Evolutionary conservation across 1,140 invertebrate species (phyloP).

Genomic region (Papilio glaucus): DNA sequence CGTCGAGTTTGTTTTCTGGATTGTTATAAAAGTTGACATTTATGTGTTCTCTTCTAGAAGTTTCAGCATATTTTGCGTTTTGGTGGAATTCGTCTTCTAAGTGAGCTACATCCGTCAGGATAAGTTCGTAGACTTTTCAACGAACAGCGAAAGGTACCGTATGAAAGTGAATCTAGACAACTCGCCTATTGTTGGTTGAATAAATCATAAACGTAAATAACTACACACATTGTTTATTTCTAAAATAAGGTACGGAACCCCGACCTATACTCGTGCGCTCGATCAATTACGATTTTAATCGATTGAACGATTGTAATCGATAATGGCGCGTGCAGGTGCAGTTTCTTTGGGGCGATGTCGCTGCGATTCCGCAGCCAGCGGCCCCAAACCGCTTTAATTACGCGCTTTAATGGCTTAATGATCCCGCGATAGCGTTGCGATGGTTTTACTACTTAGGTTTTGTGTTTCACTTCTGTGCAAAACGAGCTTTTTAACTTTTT

Average conservation of each 20-base stretch:
- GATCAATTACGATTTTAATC: conserved; percentile 72
- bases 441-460: not conserved
- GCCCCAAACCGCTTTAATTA: conserved; percentile 35
- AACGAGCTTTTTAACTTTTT: not conserved
- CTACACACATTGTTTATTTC: not conserved
- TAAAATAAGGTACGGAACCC: conserved; percentile 6
- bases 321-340: conserved; percentile 69
- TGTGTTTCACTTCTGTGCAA: not conserved
- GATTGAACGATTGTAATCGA: conserved; percentile 71
- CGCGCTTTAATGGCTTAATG: conserved; percentile 28
- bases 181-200: no score
- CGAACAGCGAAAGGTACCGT: no score
- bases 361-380: conserved; percentile 47
- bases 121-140: no score
- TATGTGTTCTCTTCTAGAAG: no score
- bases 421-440: conserved; percentile 6
- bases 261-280: conserved; percentile 56
- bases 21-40: no score
- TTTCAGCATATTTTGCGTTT: no score
- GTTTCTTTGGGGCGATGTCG: conserved; percentile 58
- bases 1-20: no score
- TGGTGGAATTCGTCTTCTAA: no score
- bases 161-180: no score
- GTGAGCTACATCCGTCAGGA: no score
- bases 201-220: not conserved